Evolutionary conservation across 2,113 vertebrate genomes (phyloP).

Genomic region (Dicerorhinus sumatrensis): DNA sequence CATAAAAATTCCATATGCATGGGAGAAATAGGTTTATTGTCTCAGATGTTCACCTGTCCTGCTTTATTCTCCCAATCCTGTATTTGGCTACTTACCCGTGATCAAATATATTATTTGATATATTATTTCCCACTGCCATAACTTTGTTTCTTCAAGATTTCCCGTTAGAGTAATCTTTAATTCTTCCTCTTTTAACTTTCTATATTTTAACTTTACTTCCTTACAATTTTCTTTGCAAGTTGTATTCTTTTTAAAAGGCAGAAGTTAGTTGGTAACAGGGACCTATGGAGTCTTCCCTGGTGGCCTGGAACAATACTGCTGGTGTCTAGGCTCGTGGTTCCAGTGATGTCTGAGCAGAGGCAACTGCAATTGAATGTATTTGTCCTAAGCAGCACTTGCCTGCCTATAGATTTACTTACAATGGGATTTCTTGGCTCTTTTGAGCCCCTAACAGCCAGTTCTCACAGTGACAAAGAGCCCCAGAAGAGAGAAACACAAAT

Average conservation of each 20-base stretch:
- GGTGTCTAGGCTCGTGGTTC: too few relatives aligned
- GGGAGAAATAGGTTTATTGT: not conserved
- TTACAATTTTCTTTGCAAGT: not conserved
- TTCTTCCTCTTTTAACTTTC: not conserved
- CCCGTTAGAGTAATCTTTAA: not conserved
- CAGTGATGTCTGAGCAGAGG: not conserved
- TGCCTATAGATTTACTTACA: slow-evolving; percentile 19
- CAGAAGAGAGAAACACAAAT: slow-evolving; percentile 54
- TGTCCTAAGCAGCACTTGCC: not conserved
- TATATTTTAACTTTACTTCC: not conserved
- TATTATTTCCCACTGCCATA: not conserved
- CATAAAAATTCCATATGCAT: not conserved
- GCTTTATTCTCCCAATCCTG: not conserved
- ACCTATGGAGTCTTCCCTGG: not conserved
- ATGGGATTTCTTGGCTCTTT: slow-evolving; percentile 1
- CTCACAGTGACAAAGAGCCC: slow-evolving; percentile 32
- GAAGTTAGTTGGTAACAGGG: not conserved
- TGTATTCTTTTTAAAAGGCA: not conserved
- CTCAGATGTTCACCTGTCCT: not conserved
- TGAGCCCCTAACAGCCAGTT: not conserved
- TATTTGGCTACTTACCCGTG: not conserved
- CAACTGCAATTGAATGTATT: not conserved
- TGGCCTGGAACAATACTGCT: too few relatives aligned
- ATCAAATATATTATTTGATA: not conserved
- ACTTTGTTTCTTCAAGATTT: not conserved